Evolutionary conservation across 2,888 invertebrate genomes (phyloP), one percentile per base, ranked within the genome.

Genomic region (Dryomyza anilis): DNA sequence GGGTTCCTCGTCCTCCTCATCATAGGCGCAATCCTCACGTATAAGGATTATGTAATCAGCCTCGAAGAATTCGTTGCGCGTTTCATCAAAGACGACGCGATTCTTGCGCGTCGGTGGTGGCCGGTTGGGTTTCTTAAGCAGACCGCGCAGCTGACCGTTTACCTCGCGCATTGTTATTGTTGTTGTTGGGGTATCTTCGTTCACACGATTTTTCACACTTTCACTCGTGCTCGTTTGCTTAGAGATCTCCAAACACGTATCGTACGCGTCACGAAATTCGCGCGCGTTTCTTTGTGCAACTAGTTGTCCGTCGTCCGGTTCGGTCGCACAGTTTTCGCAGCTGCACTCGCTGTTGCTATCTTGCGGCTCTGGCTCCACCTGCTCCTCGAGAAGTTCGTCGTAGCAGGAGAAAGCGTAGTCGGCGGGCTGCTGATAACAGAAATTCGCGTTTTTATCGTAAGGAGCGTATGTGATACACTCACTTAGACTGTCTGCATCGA

Each of bases 41-140:
- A 95, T 94, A 69, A 94, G 86, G 75, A 95, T 95, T 77, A 95
- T 94, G 78, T 95, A 95, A 84, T 95, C 94, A 59, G 95, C 94
- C 75, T 95, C 95, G 82, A 95, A 94, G 84, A 94, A 94, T 81
- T 94, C 93, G 84, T 95, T 95, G 61, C 92, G 89, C 76, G 90
- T 92, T 84, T 95, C 95, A 80, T 95, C 93, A 78, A 95, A 95
- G 60, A 93, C 89, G 25, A 95, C 95, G 64, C 93, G 88, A 81
- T 94, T 89, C 77, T 91, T 91, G 74, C 89, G 89, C 66, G 86
- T 81, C 67, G 86, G 82, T 78, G 89, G 90, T 71, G 85, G 87
- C 63, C 87, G 85, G 66, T 91, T 90, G 67, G 89, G 87, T 77
- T 91, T 91, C 84, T 93, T 93, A 62, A 94, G 86, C 75, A 93